These are phyloP conservation scores for Fistularia commersonii DNA, from an alignment of 2,797 vertebrate genomes.

Conservation along the genomic window DNA sequence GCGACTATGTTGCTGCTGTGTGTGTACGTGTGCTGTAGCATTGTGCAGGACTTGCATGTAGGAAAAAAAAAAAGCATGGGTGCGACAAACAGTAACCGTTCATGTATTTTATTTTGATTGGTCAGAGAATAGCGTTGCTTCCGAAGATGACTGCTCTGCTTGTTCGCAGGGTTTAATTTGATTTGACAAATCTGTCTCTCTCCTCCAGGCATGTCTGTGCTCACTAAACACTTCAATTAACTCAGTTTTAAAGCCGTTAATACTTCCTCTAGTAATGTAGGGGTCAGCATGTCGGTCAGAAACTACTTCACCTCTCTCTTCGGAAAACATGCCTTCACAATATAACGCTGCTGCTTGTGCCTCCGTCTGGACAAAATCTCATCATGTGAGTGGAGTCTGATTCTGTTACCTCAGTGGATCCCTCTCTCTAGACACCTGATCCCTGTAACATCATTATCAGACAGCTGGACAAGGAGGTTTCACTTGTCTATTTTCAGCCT, in stretches of 20 bases:
- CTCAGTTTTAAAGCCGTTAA: background rate
- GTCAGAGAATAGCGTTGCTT: slow-evolving; percentile 8
- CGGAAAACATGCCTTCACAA: too few species aligned
- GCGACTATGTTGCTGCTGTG: slow-evolving; percentile 1
- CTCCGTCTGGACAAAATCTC: slow-evolving; percentile 12
- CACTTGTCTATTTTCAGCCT: slow-evolving; percentile 49
- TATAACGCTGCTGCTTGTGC: too few species aligned
- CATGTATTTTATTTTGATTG: slow-evolving; percentile 11
- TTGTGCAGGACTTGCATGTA: too few species aligned
- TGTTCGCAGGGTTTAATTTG: slow-evolving; percentile 35
- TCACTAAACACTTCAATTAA: slow-evolving; percentile 6
- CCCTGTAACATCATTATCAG: slow-evolving; percentile 44
- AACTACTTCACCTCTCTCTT: too few species aligned
- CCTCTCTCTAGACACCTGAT: slow-evolving; percentile 22
- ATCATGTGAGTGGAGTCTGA: slow-evolving; percentile 4
- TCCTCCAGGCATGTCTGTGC: slow-evolving; percentile 19
- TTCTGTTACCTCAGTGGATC: slow-evolving; percentile 18
- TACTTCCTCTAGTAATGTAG: slow-evolving; percentile 6
- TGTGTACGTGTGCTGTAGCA: slow-evolving; percentile 4
- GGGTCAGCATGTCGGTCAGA: background rate
- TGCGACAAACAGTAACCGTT: background rate
- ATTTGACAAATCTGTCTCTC: slow-evolving; percentile 29
- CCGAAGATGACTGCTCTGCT: slow-evolving; percentile 12
- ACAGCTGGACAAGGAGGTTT: slow-evolving; percentile 28
- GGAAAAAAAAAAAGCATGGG: background rate